A percentile compares a stretch with the other conserved stretches of the same genome.
Evolutionary conservation across 2,113 vertebrate species (phyloP).

Genomic region (Podilymbus podiceps): DNA sequence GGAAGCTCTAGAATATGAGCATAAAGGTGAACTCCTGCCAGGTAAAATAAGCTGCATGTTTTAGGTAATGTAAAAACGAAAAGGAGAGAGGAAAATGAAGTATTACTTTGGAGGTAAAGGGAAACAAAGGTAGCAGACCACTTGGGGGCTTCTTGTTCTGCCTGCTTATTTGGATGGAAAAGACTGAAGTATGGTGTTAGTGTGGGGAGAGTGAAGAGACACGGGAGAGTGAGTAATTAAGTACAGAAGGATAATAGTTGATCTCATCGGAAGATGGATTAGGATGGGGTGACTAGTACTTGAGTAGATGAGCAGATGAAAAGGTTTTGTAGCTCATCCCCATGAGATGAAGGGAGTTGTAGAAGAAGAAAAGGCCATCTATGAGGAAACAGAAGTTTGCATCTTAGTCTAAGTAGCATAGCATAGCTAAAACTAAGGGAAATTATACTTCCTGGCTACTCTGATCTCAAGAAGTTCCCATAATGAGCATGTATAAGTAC

Average conservation of each 20-base stretch:
- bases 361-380: neutral
- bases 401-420: neutral
- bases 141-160: neutral
- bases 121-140: neutral
- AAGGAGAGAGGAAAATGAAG: neutral
- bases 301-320: neutral
- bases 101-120: neutral
- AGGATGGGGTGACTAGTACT: neutral
- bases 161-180: neutral
- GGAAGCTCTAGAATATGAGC: neutral
- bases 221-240: neutral
- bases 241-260: neutral
- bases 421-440: neutral
- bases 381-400: neutral
- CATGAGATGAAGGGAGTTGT: neutral
- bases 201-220: neutral
- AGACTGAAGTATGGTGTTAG: neutral
- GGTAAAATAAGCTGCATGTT: neutral
- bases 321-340: neutral
- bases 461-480: neutral
- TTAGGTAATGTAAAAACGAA: neutral
- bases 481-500: neutral
- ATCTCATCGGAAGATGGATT: neutral
- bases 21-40: neutral
- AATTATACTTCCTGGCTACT: neutral